Evolutionary conservation across 2,888 invertebrate species (phyloP).

Genomic region (Pasiphila rectangulata): DNA sequence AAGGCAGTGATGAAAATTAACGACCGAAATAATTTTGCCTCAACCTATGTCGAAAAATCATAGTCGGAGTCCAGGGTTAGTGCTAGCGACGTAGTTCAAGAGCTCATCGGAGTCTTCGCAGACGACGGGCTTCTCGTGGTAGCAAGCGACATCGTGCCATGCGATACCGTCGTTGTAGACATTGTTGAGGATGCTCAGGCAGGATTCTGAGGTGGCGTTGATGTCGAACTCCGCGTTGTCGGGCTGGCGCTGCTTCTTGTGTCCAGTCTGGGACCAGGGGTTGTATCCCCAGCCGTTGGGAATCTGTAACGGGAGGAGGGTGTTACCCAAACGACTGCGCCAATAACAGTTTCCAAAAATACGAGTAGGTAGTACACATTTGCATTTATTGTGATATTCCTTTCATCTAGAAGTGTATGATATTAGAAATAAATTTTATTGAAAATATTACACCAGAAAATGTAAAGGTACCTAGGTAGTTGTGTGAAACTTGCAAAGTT

Average conservation of each 20-base stretch:
- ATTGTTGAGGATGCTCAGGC: conserved; percentile 92
- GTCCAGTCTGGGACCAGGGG: conserved; percentile 94
- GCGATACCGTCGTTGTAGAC: conserved; percentile 96
- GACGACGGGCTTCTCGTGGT: conserved; percentile 94
- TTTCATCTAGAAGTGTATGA: neutral
- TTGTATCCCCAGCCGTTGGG: conserved; percentile 90
- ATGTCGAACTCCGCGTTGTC: conserved; percentile 96
- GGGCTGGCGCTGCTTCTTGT: conserved; percentile 93
- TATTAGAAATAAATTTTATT: too few species aligned
- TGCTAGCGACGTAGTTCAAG: conserved; percentile 90
- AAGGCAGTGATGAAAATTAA: neutral
- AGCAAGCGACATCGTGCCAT: conserved; percentile 96
- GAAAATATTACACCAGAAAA: too few species aligned
- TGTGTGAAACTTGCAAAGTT: too few species aligned
- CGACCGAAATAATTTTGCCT: conserved; percentile 6
- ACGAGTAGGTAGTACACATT: too few species aligned
- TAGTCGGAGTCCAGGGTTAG: conserved; percentile 90
- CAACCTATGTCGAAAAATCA: conserved; percentile 63
- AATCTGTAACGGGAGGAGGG: conserved; percentile 51
- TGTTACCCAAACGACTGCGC: conserved; percentile 3
- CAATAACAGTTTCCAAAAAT: too few species aligned
- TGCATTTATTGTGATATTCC: too few species aligned
- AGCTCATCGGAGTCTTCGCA: conserved; percentile 95
- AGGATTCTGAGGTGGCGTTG: conserved; percentile 92
- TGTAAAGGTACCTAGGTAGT: too few species aligned